Conservation (phyloP, 2,888 invertebrate genomes). For the Drosophila suboccidentalis region DNA sequence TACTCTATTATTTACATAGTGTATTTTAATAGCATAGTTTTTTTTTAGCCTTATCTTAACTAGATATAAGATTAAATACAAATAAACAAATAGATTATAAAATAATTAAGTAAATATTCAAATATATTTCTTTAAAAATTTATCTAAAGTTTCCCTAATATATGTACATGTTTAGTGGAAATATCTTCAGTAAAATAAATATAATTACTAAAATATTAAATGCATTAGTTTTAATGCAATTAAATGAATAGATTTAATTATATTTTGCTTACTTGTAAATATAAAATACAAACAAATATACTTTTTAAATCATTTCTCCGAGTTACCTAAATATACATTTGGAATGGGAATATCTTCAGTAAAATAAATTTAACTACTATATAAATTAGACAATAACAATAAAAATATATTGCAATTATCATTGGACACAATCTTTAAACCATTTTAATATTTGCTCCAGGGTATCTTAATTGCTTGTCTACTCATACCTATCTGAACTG, state of each 20-base stretch:
- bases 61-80: too few species aligned
- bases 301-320: neutral
- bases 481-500: slow-evolving; percentile 3
- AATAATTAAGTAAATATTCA: too few species aligned
- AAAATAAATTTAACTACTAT: neutral
- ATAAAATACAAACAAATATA: too few species aligned
- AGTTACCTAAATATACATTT: neutral
- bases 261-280: too few species aligned
- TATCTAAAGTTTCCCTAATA: neutral
- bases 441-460: slow-evolving; percentile 29
- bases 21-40: neutral
- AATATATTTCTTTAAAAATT: too few species aligned
- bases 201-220: neutral
- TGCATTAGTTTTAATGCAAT: too few species aligned
- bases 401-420: neutral
- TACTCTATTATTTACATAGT: slow-evolving; percentile 13
- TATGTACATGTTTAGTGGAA: neutral
- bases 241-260: too few species aligned
- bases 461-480: slow-evolving; percentile 43
- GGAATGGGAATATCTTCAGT: neutral
- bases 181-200: neutral
- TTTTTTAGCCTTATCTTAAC: neutral
- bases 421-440: neutral
- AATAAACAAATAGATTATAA: too few species aligned
- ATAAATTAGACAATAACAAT: neutral